A percentile compares a stretch with the other conserved stretches of the same genome.
Conservation (phyloP, 2,888 invertebrate genomes). For the Oscheius sp. region DNA sequence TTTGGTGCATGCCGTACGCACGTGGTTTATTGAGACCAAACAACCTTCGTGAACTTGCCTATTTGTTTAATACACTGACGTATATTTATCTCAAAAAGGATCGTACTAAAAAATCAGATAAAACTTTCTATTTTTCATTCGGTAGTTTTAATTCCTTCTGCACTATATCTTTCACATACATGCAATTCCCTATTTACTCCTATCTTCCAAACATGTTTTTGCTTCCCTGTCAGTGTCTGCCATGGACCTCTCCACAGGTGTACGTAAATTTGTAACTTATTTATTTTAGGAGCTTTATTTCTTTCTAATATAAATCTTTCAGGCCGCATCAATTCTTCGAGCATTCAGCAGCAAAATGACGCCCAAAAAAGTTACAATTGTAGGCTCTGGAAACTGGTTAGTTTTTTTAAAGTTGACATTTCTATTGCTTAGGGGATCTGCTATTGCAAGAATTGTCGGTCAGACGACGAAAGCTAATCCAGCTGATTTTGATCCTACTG, state of each 20-base stretch:
- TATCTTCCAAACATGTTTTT: neutral
- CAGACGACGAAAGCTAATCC: slow-evolving; percentile 72
- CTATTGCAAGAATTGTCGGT: slow-evolving; percentile 96
- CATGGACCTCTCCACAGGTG: neutral
- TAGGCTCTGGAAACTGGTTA: slow-evolving; percentile 65
- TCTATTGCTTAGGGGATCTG: slow-evolving; percentile 81
- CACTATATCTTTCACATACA: no score
- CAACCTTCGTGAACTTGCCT: no score
- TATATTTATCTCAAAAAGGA: no score
- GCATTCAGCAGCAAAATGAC: slow-evolving; percentile 47
- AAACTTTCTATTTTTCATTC: no score
- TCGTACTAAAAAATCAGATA: no score
- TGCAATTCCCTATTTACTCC: neutral
- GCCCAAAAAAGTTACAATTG: slow-evolving; percentile 59
- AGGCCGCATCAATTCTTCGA: slow-evolving; percentile 43
- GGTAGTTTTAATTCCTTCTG: no score
- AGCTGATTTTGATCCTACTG: slow-evolving; percentile 84
- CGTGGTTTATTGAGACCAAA: no score
- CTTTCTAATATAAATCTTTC: slow-evolving; percentile 21
- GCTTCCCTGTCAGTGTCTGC: neutral
- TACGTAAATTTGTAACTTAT: neutral
- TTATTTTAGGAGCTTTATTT: neutral
- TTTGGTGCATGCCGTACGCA: no score
- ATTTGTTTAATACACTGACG: no score
- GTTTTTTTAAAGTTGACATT: neutral